Base-by-base conservation (phyloP, 2,888 invertebrate genomes). In the Ornithoptera alexandrae region DNA sequence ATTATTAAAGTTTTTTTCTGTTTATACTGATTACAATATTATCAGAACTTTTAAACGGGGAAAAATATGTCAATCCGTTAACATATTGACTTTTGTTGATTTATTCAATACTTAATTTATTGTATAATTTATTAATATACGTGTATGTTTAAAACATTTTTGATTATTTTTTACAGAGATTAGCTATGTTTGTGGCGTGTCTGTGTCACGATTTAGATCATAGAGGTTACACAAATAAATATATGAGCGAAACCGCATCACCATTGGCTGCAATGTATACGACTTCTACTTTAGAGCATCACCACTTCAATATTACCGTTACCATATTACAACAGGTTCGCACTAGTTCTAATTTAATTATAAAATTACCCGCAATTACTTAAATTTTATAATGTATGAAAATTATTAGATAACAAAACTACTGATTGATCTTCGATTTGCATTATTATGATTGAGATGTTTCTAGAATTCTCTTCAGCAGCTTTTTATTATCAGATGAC, bases 121-220 rank as follows among this genome's bases (percentile, higher is more conserved):
- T 50, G 50, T 15, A 6, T 18, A 50, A 18, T 50, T 17, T 50
- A 50, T 17, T 18, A 18, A 50, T 15, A 50, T 50, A 12, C 2
- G 2, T 10, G 10, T 42, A 50, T 15, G 15, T 50, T 50, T 15
- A 50, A 50, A 50, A 50, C 5, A 6, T n/a, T n/a, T 53, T 15
- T 17, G 5, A 53, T 46, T 15, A 46, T 53, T 56, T 70, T 72
- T 89, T 92, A 24, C 85, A 97, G 97, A 93, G 95, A 72, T 85
- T 97, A 68, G 95, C 97, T 0, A 86, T 97, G 68, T 97, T 95
- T 81, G 95, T 97, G 72, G 96, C 96, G 0, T 95, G 96, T 61
- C 90, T 97, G 7, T 97, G 97, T 80, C 97, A 97, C 79, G 97
- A 97, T 81, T 84, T 97, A 78, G 97, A 97, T 81, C 97, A 97